phyloP scores from a whole-genome alignment of 2,888 invertebrate genomes.

The Phyllotreta cruciferae region DNA sequence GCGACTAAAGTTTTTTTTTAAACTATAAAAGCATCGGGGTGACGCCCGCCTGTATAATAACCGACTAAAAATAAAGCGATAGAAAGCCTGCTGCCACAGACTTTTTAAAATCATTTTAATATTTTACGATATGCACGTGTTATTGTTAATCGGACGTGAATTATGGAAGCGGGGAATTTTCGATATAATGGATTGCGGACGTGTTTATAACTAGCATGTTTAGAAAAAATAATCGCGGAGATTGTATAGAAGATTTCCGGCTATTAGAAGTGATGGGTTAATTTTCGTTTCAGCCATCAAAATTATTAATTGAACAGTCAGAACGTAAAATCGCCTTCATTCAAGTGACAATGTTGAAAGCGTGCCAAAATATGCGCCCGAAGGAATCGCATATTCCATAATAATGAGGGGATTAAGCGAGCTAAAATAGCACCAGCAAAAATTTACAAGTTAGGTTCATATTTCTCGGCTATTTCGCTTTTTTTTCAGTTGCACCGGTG shows the following conservation, averaged over 20 bases:
- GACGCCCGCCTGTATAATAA: slow-evolving; percentile 36
- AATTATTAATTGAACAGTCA: slow-evolving; percentile 23
- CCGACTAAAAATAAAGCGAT: slow-evolving; percentile 43
- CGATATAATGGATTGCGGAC: slow-evolving; percentile 17
- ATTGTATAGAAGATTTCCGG: not conserved
- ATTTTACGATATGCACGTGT: slow-evolving; percentile 42
- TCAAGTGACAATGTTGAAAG: slow-evolving; percentile 51
- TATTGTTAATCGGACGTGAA: slow-evolving; percentile 32
- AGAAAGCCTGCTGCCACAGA: slow-evolving; percentile 39
- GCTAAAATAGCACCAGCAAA: slow-evolving; percentile 46
- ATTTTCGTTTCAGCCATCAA: no score
- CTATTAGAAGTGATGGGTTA: no score
- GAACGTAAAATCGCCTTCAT: slow-evolving; percentile 46
- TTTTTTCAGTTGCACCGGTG: not conserved
- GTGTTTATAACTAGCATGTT: slow-evolving; percentile 23
- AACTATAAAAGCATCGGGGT: slow-evolving; percentile 42
- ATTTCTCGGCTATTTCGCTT: slow-evolving; percentile 11
- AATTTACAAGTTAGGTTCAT: slow-evolving; percentile 35
- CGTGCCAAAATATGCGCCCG: slow-evolving; percentile 47
- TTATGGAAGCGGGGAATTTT: slow-evolving; percentile 16
- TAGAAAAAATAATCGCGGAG: slow-evolving; percentile 9
- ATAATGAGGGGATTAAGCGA: slow-evolving; percentile 47
- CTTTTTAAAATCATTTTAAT: slow-evolving; percentile 47
- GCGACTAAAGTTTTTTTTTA: slow-evolving; percentile 23
- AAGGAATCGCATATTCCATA: slow-evolving; percentile 40